A percentile compares a stretch with the other conserved stretches of the same genome.
Conservation (phyloP, 2,888 invertebrate species). For the Eudasyphora cyanicolor region DNA sequence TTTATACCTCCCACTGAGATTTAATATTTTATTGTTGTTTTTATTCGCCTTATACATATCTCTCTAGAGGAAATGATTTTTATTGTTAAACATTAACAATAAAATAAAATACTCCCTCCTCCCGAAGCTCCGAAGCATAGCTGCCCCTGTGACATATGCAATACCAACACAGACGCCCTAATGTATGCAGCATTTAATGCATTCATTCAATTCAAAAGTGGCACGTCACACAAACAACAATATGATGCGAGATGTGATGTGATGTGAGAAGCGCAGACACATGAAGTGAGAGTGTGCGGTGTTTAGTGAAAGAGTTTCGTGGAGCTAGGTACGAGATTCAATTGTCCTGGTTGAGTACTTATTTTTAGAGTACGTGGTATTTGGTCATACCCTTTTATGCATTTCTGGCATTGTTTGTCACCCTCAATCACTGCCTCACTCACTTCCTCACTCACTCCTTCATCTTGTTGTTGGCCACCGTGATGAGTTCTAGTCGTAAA, state of each 20-base stretch:
- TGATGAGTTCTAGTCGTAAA: constrained; percentile 48
- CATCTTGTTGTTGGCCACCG: background rate
- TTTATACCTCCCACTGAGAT: constrained; percentile 34
- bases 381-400: background rate
- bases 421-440: background rate
- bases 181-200: constrained; percentile 11
- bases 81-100: constrained; percentile 3
- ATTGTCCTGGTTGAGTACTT: background rate
- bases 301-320: background rate
- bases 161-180: background rate
- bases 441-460: too few relatives aligned
- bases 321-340: background rate
- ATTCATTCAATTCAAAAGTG: background rate
- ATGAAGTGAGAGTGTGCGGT: too few relatives aligned
- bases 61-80: constrained; percentile 13
- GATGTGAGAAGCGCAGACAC: too few relatives aligned
- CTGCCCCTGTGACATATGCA: background rate
- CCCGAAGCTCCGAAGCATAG: too few relatives aligned
- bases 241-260: too few relatives aligned
- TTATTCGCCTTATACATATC: background rate
- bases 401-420: background rate
- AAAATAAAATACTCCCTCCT: background rate
- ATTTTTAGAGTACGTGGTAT: too few relatives aligned
- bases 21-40: constrained; percentile 36
- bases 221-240: background rate